phyloP scores from a whole-genome alignment of 2,797 vertebrate genomes.

The Varecia variegata region DNA sequence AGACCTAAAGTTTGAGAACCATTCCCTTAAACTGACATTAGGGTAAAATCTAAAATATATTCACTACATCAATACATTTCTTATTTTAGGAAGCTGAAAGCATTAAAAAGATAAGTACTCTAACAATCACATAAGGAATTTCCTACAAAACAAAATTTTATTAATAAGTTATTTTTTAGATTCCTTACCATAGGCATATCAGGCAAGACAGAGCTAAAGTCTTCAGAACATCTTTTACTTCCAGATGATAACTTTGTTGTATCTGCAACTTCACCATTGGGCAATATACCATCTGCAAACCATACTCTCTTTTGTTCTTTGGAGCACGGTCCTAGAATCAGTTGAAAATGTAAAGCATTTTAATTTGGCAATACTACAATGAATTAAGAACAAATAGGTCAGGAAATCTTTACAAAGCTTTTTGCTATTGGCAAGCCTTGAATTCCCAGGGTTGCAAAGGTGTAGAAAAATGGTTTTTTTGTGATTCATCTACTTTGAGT shows the following conservation, averaged over 20 bases:
- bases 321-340: constrained; percentile 82
- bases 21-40: background rate
- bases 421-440: background rate
- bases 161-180: background rate
- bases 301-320: constrained; percentile 95
- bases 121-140: background rate
- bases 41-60: constrained; percentile 9
- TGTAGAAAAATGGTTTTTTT: background rate
- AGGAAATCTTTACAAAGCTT: background rate
- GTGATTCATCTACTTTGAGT: background rate
- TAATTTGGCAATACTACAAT: background rate
- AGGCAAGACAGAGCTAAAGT: constrained; percentile 80
- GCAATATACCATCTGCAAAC: constrained; percentile 97
- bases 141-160: background rate
- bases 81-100: background rate
- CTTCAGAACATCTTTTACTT: constrained; percentile 86
- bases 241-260: constrained; percentile 89
- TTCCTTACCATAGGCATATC: constrained; percentile 77
- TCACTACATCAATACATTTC: background rate
- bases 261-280: constrained; percentile 96
- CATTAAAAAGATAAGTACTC: background rate
- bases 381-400: background rate
- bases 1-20: background rate
- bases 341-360: constrained; percentile 55
- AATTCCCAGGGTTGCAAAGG: background rate